Percentiles rank a stretch among this genome's conserved stretches.
Evolutionary conservation across 2,888 invertebrate species (phyloP).

Genomic region (Luperina testacea): DNA sequence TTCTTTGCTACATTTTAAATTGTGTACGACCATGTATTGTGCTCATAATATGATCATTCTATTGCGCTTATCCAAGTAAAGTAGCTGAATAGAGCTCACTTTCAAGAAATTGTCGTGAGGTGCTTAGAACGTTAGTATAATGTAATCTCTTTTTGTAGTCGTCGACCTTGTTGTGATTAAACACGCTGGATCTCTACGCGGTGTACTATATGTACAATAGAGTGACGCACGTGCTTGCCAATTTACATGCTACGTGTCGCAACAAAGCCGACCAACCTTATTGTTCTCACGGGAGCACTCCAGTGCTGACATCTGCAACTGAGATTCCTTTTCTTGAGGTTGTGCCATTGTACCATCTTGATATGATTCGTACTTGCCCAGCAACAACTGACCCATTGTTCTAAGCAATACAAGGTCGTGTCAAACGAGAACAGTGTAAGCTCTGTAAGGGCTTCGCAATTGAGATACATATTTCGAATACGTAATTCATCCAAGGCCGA

Average conservation of each 20-base stretch:
- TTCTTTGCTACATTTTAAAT: conserved; percentile 17
- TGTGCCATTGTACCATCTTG: conserved; percentile 68
- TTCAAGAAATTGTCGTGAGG: conserved; percentile 52
- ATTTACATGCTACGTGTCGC: conserved; percentile 78
- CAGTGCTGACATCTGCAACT: conserved; percentile 74
- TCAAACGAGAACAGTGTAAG: conserved; percentile 73
- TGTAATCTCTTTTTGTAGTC: conserved; percentile 70
- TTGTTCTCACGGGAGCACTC: conserved; percentile 77
- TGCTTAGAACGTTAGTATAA: conserved; percentile 61
- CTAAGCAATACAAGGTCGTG: conserved; percentile 72
- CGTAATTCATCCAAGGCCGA: conserved; percentile 74
- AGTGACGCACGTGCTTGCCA: conserved; percentile 76
- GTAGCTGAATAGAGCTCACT: conserved; percentile 42
- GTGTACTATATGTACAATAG: conserved; percentile 35
- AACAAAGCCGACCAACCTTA: conserved; percentile 78
- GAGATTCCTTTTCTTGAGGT: conserved; percentile 77
- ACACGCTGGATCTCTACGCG: conserved; percentile 61
- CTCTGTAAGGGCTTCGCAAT: conserved; percentile 68
- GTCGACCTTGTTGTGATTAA: conserved; percentile 72
- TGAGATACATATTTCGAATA: conserved; percentile 64
- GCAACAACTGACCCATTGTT: conserved; percentile 77
- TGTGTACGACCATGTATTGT: conserved; percentile 26
- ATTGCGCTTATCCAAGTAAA: conserved; percentile 39
- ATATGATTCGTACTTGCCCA: conserved; percentile 70
- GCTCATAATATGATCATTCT: conserved; percentile 34